phyloP scores from a whole-genome alignment of 53 echinoderm and acorn worm species.

The Astropecten irregularis region DNA sequence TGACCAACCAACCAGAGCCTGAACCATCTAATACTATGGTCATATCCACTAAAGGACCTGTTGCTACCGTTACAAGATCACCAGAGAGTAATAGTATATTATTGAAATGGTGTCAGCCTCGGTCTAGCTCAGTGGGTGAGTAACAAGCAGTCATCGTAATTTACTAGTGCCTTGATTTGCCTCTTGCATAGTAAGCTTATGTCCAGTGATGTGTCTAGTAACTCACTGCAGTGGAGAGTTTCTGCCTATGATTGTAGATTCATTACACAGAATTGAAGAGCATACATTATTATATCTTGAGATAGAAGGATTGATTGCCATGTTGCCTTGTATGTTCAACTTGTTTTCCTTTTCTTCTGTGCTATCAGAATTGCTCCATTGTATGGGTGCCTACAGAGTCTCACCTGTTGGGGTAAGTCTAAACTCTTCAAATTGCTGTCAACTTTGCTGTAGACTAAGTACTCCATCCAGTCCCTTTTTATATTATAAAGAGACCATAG shows the following conservation, averaged over 20 bases:
- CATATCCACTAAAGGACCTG: slow-evolving; percentile 43
- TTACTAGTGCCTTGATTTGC: neutral
- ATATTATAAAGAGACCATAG: too few relatives aligned
- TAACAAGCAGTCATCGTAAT: neutral
- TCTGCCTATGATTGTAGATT: too few relatives aligned
- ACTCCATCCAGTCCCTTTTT: too few relatives aligned
- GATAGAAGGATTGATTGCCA: too few relatives aligned
- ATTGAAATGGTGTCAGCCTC: slow-evolving; percentile 94
- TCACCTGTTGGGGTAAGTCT: slow-evolving; percentile 93
- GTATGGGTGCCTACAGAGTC: slow-evolving; percentile 81
- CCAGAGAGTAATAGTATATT: slow-evolving; percentile 64
- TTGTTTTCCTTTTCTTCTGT: too few relatives aligned
- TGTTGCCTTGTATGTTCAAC: too few relatives aligned
- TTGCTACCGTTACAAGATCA: slow-evolving; percentile 41
- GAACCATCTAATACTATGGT: slow-evolving; percentile 51
- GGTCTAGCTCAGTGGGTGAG: slow-evolving; percentile 73
- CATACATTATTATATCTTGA: too few relatives aligned
- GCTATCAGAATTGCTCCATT: slow-evolving; percentile 80
- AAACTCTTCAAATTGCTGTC: too few relatives aligned
- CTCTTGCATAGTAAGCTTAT: neutral
- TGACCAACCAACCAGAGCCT: slow-evolving; percentile 36
- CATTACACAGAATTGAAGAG: too few relatives aligned
- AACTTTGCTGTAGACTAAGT: too few relatives aligned
- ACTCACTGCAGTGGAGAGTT: too few relatives aligned
- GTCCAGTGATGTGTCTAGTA: neutral